Base-by-base conservation (phyloP, 2,113 vertebrate species). In the Cebidichthys violaceus region DNA sequence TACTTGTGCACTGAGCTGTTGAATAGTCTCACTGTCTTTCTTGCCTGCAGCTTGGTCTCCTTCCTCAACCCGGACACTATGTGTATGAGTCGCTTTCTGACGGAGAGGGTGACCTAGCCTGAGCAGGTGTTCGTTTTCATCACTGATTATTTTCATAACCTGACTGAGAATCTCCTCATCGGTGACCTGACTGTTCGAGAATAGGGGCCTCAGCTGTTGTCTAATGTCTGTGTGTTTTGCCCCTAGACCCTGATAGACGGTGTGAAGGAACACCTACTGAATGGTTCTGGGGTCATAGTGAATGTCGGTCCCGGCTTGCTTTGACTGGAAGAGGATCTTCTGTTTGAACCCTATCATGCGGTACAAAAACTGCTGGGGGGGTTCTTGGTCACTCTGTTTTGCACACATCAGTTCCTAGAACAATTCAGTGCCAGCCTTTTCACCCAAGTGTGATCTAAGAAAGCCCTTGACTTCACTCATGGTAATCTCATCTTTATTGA, bases 401-500 rank as follows among this genome's bases (percentile, higher is more conserved):
- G 37, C 37, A 39, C 37, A 39, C 37, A 39, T 39, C 9, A 39
- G 37, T 5, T 39, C 37, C 37, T 47, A 17, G 45, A 47, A 47
- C 45, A 47, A 9, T 39, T 39, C 27, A 5, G 54, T 70, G 4
- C 2, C 70, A 4, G 77, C 67, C 68, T 71, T 82, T 52, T 88
- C 71, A 17, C 82, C 10, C 2, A 86, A 41, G 35, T 88, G 70
- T 2, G 84, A n/a, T n/a, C n/a, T n/a, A n/a, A n/a, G n/a, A n/a
- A 88, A 81, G 65, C 78, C 76, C 74, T 82, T 81, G 15, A 86
- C 64, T 75, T 87, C 81, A 50, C 24, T 11, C 7, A 80, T 11
- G 6, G 82, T 74, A 2, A 85, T 72, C 29, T 86, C 80, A 64
- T 85, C 79, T 41, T 85, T 79, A 6, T 57, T 70, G 1, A 43